phyloP scores from a whole-genome alignment of 2,888 invertebrate species.

The Athripsodes cinereus region DNA sequence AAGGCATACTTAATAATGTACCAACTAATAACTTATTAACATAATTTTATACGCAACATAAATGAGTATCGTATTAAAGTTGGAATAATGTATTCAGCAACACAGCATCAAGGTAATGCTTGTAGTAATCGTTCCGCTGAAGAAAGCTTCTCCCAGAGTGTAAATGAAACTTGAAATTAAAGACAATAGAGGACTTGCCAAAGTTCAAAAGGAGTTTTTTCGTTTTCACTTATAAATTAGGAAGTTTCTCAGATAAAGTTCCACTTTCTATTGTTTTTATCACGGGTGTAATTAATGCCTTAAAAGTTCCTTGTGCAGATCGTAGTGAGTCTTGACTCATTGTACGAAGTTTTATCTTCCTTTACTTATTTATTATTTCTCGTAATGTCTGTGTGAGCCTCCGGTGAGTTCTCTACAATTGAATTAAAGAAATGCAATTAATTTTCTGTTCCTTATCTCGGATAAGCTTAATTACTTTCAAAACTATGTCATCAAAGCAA shows the following conservation, averaged over 20 bases:
- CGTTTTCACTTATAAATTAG: slow-evolving; percentile 15
- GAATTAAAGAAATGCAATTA: slow-evolving; percentile 5
- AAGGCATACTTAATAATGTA: too few relatives aligned
- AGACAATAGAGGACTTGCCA: slow-evolving; percentile 5
- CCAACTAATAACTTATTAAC: too few relatives aligned
- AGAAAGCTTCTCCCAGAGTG: too few relatives aligned
- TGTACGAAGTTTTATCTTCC: slow-evolving; percentile 15
- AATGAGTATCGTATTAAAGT: too few relatives aligned
- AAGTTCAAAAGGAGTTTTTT: slow-evolving; percentile 11
- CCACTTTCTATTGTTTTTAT: slow-evolving; percentile 17
- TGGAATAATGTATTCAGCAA: too few relatives aligned
- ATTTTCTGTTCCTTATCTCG: not conserved
- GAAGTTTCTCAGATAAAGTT: slow-evolving; percentile 17
- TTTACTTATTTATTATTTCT: slow-evolving; percentile 2
- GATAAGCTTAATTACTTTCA: not conserved
- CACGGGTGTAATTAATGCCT: slow-evolving; percentile 16
- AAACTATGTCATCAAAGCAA: not conserved
- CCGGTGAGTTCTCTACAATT: not conserved
- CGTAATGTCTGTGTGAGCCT: not conserved
- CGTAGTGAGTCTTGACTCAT: slow-evolving; percentile 5
- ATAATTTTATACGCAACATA: too few relatives aligned
- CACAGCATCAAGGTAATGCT: too few relatives aligned
- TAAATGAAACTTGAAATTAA: slow-evolving; percentile 1
- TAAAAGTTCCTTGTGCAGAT: slow-evolving; percentile 13
- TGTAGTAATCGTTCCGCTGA: too few relatives aligned